Evolutionary conservation across 2,888 invertebrate species (phyloP).

Genomic region (Andrena haemorrhoa): DNA sequence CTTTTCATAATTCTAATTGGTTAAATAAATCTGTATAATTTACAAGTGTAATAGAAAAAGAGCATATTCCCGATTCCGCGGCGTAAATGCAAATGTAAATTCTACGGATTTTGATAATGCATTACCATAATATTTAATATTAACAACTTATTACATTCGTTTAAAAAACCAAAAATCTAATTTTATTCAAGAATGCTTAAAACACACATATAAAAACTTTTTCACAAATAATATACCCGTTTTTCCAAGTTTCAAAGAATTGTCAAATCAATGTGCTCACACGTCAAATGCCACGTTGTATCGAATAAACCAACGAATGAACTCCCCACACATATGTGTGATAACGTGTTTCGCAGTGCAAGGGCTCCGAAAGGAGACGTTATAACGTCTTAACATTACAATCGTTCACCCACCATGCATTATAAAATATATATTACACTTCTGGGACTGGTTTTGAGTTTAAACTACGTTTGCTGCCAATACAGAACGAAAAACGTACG

Average conservation of each 20-base stretch:
- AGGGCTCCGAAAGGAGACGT: neutral
- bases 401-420: conserved; percentile 70
- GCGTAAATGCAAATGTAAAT: too few species aligned
- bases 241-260: neutral
- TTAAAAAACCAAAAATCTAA: neutral
- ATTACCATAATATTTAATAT: too few species aligned
- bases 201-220: neutral
- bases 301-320: conserved; percentile 48
- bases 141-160: too few species aligned
- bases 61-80: too few species aligned
- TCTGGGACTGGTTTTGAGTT: conserved; percentile 68
- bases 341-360: conserved; percentile 37
- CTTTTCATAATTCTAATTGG: too few species aligned
- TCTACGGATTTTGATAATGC: too few species aligned
- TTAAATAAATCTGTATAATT: too few species aligned
- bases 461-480: conserved; percentile 75
- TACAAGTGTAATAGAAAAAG: too few species aligned
- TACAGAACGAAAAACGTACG: conserved; percentile 82
- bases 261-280: conserved; percentile 14
- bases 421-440: conserved; percentile 69
- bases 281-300: conserved; percentile 75
- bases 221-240: neutral
- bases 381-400: conserved; percentile 6
- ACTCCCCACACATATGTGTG: conserved; percentile 15
- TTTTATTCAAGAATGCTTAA: neutral